Base-by-base conservation (phyloP, 2,797 vertebrate species). In the Heterohyrax brucei region DNA sequence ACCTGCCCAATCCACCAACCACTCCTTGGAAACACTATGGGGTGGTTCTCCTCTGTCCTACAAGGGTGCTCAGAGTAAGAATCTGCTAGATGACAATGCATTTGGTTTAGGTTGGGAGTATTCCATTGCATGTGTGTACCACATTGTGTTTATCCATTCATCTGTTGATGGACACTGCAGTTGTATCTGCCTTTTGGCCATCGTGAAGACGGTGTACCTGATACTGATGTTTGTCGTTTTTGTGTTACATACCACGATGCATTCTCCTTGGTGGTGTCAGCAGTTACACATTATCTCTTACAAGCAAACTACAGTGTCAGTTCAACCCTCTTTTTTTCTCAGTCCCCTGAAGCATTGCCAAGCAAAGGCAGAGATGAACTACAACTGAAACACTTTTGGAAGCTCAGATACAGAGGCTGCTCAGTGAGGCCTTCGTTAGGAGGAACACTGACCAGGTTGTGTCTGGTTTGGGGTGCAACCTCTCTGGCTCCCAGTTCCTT, bases 211-310 rank as follows among this genome's bases (percentile, higher is more conserved):
- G 0, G 1, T 39, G 30, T 19, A 44, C 30, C 13, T 62, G 59
- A 26, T 61, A n/a, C 70, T 75, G 48, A 91, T 8, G 7, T 48
- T 26, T 89, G 56, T 70, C 72, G 10, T 89, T 81, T 92, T 46
- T 39, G 26, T 61, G 53, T 73, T n/a, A 66, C 39, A 28, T 53
- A 18, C 21, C 33, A 10, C 0, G 12, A 30, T 13, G 28, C 48
- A 33, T 61, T 72, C 14, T 87, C 66, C 79, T 64, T 26, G 48
- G 39, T 5, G n/a, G 39, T 44, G 75, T 79, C 24, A 7, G 68
- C 4, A 6, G 22, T 73, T 78, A 81, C 24, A 87, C 62, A 83
- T 86, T 72, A 76, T 26, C 73, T 75, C 88, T 68, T 84, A 59
- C 44, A 28, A 87, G 46, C 39, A 56, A 75, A 93, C 46, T 39